Evolutionary conservation across 2,113 vertebrate species (phyloP), one percentile per base, ranked within the genome.

Genomic region (Microcebus murinus): DNA sequence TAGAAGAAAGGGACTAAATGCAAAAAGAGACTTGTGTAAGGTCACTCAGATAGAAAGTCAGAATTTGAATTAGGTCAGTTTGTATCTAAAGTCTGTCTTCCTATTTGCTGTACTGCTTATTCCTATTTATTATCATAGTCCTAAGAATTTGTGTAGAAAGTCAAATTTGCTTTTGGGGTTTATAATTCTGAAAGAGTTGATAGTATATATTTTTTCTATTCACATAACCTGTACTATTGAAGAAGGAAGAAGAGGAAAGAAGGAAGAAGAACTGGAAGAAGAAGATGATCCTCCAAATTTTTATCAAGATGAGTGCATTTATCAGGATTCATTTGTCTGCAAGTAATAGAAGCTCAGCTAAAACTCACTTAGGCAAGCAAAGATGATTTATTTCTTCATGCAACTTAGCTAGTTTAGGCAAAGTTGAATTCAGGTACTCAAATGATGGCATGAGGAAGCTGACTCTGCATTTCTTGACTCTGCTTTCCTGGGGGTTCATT

Each of bases 321-420:
- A 17, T 79, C n/a, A 82, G 29, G 29, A 74, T 59, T 81, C 8
- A 88, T 94, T 83, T 80, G 17, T 18, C 67, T 71, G 1, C 31
- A 92, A 93, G 36, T 90, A 20, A 90, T 77, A 29, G 48, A 94
- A 92, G 55, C 31, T 23, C 50, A 97, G 34, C 68, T 74, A n/a
- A 94, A 96, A 83, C 12, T 92, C 52, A 92, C 31, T 63, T 88
- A 84, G 65, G 17, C 7, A 81, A 82, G 34, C 12, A 91, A 87
- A 45, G 12, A 92, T 57, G 3, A 90, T 59, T 73, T 85, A 23
- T 65, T 95, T 57, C 13, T 76, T 93, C 34, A 86, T 65, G 4
- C 45, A 87, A 90, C n/a, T 79, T 68, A 71, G 14, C 48, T 87
- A 93, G 31, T 84, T 68, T n/a, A 80, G 68, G n/a, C 50, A 87